Evolutionary conservation across 2,113 vertebrate genomes (phyloP).

Genomic region (Oxygymnocypris stewartii): DNA sequence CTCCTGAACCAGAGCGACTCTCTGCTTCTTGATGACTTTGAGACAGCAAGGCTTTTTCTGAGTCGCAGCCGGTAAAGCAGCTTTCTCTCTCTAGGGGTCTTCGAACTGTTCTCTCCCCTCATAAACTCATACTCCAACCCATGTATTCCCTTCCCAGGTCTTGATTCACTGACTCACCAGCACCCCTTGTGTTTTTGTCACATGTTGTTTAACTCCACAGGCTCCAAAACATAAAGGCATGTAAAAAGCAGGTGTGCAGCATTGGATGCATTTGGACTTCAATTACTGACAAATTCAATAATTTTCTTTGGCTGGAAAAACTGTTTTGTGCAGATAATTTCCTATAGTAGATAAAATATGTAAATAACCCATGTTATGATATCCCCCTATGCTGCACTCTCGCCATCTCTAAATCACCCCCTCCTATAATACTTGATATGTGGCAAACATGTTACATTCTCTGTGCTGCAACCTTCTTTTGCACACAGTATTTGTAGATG

Average conservation of each 20-base stretch:
- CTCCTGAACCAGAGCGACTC: constrained; percentile 71
- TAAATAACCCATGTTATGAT: constrained; percentile 12
- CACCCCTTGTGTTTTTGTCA: constrained; percentile 30
- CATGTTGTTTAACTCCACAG: constrained; percentile 29
- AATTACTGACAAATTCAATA: neutral
- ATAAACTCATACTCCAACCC: constrained; percentile 15
- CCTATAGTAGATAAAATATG: neutral
- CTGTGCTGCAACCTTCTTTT: neutral
- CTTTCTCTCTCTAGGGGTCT: constrained; percentile 62
- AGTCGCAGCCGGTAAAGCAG: constrained; percentile 70
- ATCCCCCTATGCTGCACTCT: neutral
- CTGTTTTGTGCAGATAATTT: neutral
- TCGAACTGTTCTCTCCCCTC: constrained; percentile 44
- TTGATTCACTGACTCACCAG: constrained; percentile 34
- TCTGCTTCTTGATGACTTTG: constrained; percentile 76
- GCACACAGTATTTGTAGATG: neutral
- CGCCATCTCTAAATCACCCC: neutral
- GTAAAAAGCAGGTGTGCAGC: neutral
- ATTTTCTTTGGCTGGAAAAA: neutral
- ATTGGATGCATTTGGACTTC: neutral
- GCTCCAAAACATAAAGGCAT: neutral
- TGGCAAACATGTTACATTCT: neutral
- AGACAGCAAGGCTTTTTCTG: constrained; percentile 73
- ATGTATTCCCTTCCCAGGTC: constrained; percentile 22
- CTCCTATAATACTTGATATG: neutral